Conservation (phyloP, 2,888 invertebrate species). For the Hypolimnas misippus region DNA sequence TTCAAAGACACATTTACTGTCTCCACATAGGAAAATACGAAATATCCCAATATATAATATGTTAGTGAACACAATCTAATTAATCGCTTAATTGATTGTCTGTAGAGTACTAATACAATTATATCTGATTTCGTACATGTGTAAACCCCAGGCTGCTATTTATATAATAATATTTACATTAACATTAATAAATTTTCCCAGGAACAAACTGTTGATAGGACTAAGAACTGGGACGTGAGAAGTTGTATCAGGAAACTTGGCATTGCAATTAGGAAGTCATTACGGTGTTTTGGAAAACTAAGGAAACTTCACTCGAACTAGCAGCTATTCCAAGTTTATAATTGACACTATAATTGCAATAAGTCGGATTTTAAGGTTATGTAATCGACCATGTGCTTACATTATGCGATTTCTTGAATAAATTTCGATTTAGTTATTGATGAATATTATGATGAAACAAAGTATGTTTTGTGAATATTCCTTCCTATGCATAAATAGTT, state of each 20-base stretch:
- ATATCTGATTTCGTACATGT: too few species aligned
- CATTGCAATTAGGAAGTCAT: conserved; percentile 39
- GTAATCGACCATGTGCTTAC: conserved; percentile 11
- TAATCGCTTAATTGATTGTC: too few species aligned
- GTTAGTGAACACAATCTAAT: too few species aligned
- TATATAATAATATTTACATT: background rate
- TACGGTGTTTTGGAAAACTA: conserved; percentile 40
- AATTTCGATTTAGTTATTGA: background rate
- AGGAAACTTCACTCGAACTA: conserved; percentile 37
- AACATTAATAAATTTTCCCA: background rate
- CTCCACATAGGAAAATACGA: background rate
- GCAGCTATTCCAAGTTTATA: conserved; percentile 28
- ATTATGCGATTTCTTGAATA: conserved; percentile 49
- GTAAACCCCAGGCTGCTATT: too few species aligned
- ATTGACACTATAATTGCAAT: conserved; percentile 33
- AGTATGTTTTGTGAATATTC: too few species aligned
- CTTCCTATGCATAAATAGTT: too few species aligned
- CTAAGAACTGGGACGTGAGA: conserved; percentile 28
- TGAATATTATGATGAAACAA: too few species aligned
- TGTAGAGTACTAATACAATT: too few species aligned
- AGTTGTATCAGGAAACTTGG: conserved; percentile 37
- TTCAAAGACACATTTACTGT: too few species aligned
- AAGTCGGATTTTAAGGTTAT: conserved; percentile 33
- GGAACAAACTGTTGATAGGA: conserved; percentile 19
- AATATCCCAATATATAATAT: background rate